These are phyloP conservation scores for Protobothrops mucrosquamatus DNA, from an alignment of 2,113 vertebrate genomes.

Conservation along the genomic window DNA sequence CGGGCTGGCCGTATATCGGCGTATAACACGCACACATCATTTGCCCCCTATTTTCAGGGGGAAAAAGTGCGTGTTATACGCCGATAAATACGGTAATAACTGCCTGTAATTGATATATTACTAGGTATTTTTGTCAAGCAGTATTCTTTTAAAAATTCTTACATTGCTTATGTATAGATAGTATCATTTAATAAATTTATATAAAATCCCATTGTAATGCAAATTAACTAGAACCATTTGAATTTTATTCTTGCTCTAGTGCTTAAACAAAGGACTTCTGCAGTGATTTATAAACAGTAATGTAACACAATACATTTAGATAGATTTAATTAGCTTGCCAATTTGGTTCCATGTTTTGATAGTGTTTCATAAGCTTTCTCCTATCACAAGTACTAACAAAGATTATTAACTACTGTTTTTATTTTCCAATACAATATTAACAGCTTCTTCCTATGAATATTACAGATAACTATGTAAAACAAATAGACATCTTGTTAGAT, in stretches of 20 bases:
- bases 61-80: no score
- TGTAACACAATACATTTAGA: background rate
- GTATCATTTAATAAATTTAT: conserved; percentile 20
- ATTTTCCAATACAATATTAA: background rate
- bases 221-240: conserved; percentile 21
- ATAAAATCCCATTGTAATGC: background rate
- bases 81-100: no score
- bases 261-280: conserved; percentile 6
- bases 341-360: background rate
- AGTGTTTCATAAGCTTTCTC: conserved; percentile 6
- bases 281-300: background rate
- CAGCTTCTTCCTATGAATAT: background rate
- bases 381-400: background rate
- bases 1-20: no score
- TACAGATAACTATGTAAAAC: background rate
- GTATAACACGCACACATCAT: no score
- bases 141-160: background rate
- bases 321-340: conserved; percentile 7
- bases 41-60: no score
- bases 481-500: background rate
- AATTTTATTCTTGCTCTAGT: conserved; percentile 20
- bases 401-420: conserved; percentile 7
- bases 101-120: conserved; percentile 4
- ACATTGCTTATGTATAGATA: conserved; percentile 1
- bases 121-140: background rate